phyloP scores from a whole-genome alignment of 1,140 invertebrate genomes.

The Trichonephila clavata region DNA sequence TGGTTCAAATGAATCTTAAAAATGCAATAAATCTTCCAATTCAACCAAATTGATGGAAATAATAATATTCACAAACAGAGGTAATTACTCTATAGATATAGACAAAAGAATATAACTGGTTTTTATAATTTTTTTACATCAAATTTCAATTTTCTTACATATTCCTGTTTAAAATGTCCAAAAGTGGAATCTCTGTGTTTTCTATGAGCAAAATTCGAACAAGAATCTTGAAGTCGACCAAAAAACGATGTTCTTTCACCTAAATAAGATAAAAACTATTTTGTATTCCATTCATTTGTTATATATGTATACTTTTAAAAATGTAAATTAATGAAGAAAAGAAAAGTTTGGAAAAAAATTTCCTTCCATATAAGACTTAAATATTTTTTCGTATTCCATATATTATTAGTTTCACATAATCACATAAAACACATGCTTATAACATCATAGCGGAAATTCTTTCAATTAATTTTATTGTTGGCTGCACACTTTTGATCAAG shows the following conservation, averaged over 20 bases:
- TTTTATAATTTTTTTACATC: too few relatives aligned
- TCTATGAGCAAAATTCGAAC: conserved; percentile 67
- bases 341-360: not conserved
- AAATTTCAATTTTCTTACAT: conserved; percentile 27
- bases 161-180: conserved; percentile 66
- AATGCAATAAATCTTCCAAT: too few relatives aligned
- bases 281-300: not conserved
- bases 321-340: not conserved
- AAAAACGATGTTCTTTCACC: conserved; percentile 66
- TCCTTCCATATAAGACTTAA: not conserved
- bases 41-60: too few relatives aligned
- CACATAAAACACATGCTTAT: not conserved
- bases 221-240: conserved; percentile 64
- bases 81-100: too few relatives aligned
- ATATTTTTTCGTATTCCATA: not conserved
- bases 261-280: not conserved
- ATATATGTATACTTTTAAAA: too few relatives aligned
- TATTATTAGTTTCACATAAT: not conserved
- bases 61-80: too few relatives aligned
- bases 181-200: conserved; percentile 55
- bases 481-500: too few relatives aligned
- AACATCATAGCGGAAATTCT: too few relatives aligned
- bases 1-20: too few relatives aligned
- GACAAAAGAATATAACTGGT: not conserved
- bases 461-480: too few relatives aligned